A percentile compares a stretch with the other conserved stretches of the same genome.
These are phyloP conservation scores for Amphiprion clarkii DNA, from an alignment of 2,797 vertebrate species.

Conservation along the genomic window DNA sequence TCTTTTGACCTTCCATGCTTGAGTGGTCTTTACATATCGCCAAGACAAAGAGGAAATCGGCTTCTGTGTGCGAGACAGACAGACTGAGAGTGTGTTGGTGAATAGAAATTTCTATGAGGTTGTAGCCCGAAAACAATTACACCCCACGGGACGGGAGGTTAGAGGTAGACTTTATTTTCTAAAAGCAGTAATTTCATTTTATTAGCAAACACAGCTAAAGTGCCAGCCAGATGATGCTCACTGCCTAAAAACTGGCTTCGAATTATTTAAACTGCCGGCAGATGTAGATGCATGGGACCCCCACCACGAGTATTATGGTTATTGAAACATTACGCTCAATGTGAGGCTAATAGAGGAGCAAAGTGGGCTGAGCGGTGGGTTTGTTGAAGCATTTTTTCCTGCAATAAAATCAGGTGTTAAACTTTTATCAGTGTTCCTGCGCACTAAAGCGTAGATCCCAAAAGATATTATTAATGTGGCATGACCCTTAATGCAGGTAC, in stretches of 20 bases:
- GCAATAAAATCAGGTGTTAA: slow-evolving; percentile 17
- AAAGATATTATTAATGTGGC: background rate
- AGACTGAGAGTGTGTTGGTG: background rate
- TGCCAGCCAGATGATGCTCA: slow-evolving; percentile 31
- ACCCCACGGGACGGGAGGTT: background rate
- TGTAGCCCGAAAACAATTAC: slow-evolving; percentile 1
- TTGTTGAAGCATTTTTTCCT: slow-evolving; percentile 24
- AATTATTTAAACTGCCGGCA: slow-evolving; percentile 45
- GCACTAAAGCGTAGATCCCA: background rate
- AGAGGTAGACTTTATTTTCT: slow-evolving; percentile 6
- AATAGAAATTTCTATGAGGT: background rate
- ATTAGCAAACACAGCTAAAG: slow-evolving; percentile 26
- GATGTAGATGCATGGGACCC: slow-evolving; percentile 38
- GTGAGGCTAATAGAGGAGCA: slow-evolving; percentile 56
- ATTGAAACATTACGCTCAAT: slow-evolving; percentile 50
- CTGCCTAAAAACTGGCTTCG: slow-evolving; percentile 31
- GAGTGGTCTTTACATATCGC: slow-evolving; percentile 59
- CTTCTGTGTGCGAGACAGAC: background rate
- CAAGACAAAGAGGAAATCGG: slow-evolving; percentile 49
- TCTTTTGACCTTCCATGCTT: slow-evolving; percentile 50
- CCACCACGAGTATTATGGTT: slow-evolving; percentile 33
- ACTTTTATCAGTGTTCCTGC: slow-evolving; percentile 9
- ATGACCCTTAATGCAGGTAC: too few species aligned
- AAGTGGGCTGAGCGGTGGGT: slow-evolving; percentile 37
- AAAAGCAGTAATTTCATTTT: slow-evolving; percentile 23